Base-by-base conservation (phyloP, 2,888 invertebrate genomes). In the Agelastica alni region DNA sequence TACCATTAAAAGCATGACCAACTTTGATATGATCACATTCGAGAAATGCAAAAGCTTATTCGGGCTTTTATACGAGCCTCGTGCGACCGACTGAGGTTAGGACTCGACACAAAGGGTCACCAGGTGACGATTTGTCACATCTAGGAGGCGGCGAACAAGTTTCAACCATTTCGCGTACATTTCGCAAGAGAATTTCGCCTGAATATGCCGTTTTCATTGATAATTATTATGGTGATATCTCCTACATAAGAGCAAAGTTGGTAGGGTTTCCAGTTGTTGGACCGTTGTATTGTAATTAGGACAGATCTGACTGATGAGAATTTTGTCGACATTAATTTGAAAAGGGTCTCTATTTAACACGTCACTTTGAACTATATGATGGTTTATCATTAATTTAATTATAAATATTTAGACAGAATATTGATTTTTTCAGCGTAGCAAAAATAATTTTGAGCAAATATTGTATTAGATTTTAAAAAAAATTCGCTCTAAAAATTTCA, bases 41-140 rank as follows among this genome's bases (percentile, higher is more conserved):
- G 37, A 37, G 70, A 65, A 67, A 69, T 68, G 66, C 65, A 65
- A 55, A 58, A 59, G 60, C 57, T 57, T 57, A 45, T 45, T 20
- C 45, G n/a, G 66, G 66, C 68, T 71, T 72, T 73, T 74, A 72
- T 73, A 74, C 68, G 68, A 71, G 71, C 66, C 74, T 72, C 75
- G 54, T 59, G 74, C 67, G 74, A 59, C 69, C 67, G 62, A 68
- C 68, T 66, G 73, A 71, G 73, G 72, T 73, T 70, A 70, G 67
- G 70, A 69, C 68, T 65, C 68, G 66, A 60, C 70, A 70, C 70
- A 70, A 74, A 74, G 72, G 76, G 77, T 75, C 77, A 75, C 77
- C 75, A 74, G 77, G 77, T 76, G 77, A 75, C 76, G 74, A 77
- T 77, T 77, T 77, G 76, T 77, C 77, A 77, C 75, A 73, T 74